Evolutionary conservation across 2,888 invertebrate genomes (phyloP), one percentile per base, ranked within the genome.

Genomic region (Melanostoma mellinum): DNA sequence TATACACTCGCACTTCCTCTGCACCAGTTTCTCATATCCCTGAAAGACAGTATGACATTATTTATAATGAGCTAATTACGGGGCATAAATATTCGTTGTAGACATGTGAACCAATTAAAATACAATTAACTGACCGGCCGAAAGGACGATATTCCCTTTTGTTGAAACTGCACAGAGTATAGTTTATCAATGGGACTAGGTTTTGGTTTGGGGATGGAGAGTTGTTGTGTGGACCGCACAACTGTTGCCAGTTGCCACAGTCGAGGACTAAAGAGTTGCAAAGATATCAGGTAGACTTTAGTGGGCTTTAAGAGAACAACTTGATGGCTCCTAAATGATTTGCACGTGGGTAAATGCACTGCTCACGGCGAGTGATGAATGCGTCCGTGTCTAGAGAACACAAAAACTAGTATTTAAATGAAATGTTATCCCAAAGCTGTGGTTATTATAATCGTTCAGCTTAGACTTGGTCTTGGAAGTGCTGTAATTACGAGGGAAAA

Each of bases 31-130:
- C 68, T 82, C 78, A 78, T 69, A 82, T 78, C 56, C 56, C 61
- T 53, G 42, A 72, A 76, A 85, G 86, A 78, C 85, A 85, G 85
- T 84, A 86, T 76, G 85, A 86, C 86, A 86, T 86, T 86, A 86
- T 86, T 86, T 86, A 86, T 86, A 86, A 86, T 86, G 86, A 87
- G 86, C 86, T 87, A 86, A 87, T 86, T 87, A 86, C 85, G 82
- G 86, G 85, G 85, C 86, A 86, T 86, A 86, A 87, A 87, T 86
- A 86, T 84, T 85, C 81, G 80, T 73, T 67, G 75, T 76, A 79
- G 86, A 87, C 86, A 86, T 87, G 86, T 86, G 85, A 87, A 87
- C 87, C 87, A 86, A 86, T 87, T 87, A 87, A 86, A 86, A 86
- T 85, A 85, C 86, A 86, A 87, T 87, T 87, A 86, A 86, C 80